phyloP scores from a whole-genome alignment of 2,113 vertebrate genomes.

The Gnathonemus longibarbis region DNA sequence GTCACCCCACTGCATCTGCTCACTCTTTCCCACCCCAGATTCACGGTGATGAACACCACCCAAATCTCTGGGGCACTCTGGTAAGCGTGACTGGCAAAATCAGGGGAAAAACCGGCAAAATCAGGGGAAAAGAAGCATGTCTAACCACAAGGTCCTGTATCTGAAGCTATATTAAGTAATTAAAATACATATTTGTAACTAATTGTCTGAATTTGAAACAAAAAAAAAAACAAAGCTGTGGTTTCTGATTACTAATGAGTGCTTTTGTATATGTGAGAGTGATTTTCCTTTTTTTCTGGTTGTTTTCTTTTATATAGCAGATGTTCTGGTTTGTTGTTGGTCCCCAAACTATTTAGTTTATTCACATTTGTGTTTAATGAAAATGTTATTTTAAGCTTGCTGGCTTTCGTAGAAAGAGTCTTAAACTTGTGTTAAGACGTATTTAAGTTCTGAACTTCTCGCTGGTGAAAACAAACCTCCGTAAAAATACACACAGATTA shows the following conservation, averaged over 20 bases:
- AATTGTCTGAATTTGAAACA: not conserved
- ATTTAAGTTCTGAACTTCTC: not conserved
- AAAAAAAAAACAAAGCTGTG: not conserved
- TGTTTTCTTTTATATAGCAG: not conserved
- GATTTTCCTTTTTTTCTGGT: not conserved
- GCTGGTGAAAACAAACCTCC: not conserved
- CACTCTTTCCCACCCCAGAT: not conserved
- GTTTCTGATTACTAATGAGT: not conserved
- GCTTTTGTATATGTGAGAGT: not conserved
- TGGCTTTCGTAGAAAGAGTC: constrained; percentile 1
- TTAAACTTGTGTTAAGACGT: not conserved
- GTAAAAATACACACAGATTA: not conserved
- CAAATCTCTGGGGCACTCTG: not conserved
- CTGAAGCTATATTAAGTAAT: not conserved
- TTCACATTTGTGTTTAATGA: not conserved
- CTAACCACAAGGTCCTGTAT: not conserved
- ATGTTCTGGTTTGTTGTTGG: not conserved
- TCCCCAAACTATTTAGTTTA: not conserved
- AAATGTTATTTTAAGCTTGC: not conserved
- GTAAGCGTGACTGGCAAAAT: not conserved
- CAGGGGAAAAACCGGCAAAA: not conserved
- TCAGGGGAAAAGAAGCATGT: not conserved
- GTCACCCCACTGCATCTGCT: not conserved
- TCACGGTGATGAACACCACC: not conserved
- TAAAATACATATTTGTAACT: not conserved